Conservation (phyloP, 2,888 invertebrate species). For the Corythucha ciliata region DNA sequence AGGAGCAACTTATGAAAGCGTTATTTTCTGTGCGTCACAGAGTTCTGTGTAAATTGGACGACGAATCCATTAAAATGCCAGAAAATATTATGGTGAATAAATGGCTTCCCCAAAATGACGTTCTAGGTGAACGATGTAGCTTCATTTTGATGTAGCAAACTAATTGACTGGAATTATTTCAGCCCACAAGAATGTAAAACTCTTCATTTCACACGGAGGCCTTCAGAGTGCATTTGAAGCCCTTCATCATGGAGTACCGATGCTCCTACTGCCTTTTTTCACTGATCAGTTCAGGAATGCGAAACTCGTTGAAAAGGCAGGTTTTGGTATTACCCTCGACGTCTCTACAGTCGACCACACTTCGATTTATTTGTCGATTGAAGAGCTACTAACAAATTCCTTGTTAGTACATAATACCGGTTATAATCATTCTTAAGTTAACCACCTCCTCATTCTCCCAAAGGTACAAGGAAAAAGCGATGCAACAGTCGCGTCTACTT, state of each 20-base stretch:
- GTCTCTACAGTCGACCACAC: slow-evolving; percentile 13
- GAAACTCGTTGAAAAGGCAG: slow-evolving; percentile 14
- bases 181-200: slow-evolving; percentile 30
- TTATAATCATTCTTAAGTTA: too few species aligned
- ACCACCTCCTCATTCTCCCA: neutral
- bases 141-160: neutral
- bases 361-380: slow-evolving; percentile 21
- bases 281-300: slow-evolving; percentile 31
- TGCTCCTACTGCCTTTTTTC: slow-evolving; percentile 29
- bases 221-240: slow-evolving; percentile 29
- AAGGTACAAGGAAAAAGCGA: slow-evolving; percentile 31
- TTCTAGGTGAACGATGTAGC: slow-evolving; percentile 20
- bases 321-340: slow-evolving; percentile 22
- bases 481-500: slow-evolving; percentile 29
- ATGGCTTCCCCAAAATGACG: slow-evolving; percentile 30
- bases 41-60: slow-evolving; percentile 77
- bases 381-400: too few species aligned
- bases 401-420: too few species aligned
- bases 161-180: slow-evolving; percentile 15
- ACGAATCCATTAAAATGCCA: slow-evolving; percentile 51
- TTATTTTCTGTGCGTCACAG: slow-evolving; percentile 53
- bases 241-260: slow-evolving; percentile 28
- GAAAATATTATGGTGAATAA: slow-evolving; percentile 58
- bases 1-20: too few species aligned
- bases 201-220: slow-evolving; percentile 33